A percentile compares a stretch with the other conserved stretches of the same genome.
Conservation (phyloP, 2,888 invertebrate species). For the Philhelius pedissequus region DNA sequence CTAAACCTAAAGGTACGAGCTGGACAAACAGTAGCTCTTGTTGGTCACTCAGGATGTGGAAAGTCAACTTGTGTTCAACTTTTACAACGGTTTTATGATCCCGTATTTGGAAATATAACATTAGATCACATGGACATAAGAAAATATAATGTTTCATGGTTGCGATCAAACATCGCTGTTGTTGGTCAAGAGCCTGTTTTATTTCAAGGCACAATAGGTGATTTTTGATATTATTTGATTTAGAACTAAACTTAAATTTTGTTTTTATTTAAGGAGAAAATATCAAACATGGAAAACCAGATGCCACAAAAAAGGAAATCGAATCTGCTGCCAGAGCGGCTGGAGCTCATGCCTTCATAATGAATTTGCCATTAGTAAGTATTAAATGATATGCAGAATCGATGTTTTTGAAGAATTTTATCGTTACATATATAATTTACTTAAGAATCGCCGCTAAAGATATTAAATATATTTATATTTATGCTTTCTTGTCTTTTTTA, state of each 20-base stretch:
- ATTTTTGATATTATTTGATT: background rate
- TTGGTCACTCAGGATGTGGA: constrained; percentile 88
- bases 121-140: constrained; percentile 83
- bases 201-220: constrained; percentile 86
- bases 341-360: constrained; percentile 87
- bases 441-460: too few relatives aligned
- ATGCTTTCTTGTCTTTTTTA: too few relatives aligned
- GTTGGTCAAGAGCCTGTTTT: constrained; percentile 93
- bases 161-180: constrained; percentile 88
- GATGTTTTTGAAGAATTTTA: too few relatives aligned
- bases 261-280: constrained; percentile 78
- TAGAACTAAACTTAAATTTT: too few relatives aligned
- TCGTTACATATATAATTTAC: too few relatives aligned
- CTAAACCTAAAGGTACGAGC: constrained; percentile 81
- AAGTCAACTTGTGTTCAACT: constrained; percentile 90
- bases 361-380: constrained; percentile 83
- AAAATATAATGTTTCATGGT: constrained; percentile 85
- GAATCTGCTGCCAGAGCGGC: constrained; percentile 85
- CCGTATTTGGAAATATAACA: constrained; percentile 80
- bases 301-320: constrained; percentile 84
- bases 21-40: constrained; percentile 86
- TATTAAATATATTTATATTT: too few relatives aligned
- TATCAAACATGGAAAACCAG: constrained; percentile 86
- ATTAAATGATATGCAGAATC: too few relatives aligned
- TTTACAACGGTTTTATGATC: constrained; percentile 84